Evolutionary conservation across 37 sponge, comb jelly and placozoan species (phyloP).

Genomic region (Halichondria panicea): DNA sequence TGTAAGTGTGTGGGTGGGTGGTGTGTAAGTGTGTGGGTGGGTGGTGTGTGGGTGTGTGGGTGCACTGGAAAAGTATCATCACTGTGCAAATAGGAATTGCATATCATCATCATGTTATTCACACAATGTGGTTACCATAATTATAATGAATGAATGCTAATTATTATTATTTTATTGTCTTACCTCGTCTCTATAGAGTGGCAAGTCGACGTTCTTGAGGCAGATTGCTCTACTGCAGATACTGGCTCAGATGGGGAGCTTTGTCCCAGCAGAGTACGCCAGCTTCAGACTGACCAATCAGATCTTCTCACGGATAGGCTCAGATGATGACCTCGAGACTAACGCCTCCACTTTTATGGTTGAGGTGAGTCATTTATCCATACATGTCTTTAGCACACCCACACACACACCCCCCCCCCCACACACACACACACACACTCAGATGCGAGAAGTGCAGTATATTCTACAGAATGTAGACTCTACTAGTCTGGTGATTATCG

Average conservation of each 20-base stretch:
- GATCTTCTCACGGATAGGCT: conserved; percentile 93
- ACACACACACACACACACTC: not conserved
- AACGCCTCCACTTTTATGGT: conserved; percentile 97
- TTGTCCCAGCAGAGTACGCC: conserved; percentile 95
- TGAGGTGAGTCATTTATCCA: conserved; percentile 61
- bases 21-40: too few relatives aligned
- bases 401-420: conserved; percentile 9
- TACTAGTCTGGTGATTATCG: conserved; percentile 83
- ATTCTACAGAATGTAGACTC: conserved; percentile 83
- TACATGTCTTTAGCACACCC: not conserved
- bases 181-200: conserved; percentile 77
- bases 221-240: conserved; percentile 90
- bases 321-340: conserved; percentile 95
- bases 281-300: conserved; percentile 86
- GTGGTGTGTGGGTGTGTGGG: too few relatives aligned
- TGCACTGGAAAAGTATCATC: too few relatives aligned
- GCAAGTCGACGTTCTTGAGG: conserved; percentile 83
- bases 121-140: too few relatives aligned
- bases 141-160: too few relatives aligned
- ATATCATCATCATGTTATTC: too few relatives aligned
- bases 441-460: conserved; percentile 94
- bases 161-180: not conserved
- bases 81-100: too few relatives aligned
- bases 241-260: conserved; percentile 95
- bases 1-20: too few relatives aligned